Base-by-base conservation (phyloP, 2,113 vertebrate genomes). In the Hypocryptadius cinnamomeus region DNA sequence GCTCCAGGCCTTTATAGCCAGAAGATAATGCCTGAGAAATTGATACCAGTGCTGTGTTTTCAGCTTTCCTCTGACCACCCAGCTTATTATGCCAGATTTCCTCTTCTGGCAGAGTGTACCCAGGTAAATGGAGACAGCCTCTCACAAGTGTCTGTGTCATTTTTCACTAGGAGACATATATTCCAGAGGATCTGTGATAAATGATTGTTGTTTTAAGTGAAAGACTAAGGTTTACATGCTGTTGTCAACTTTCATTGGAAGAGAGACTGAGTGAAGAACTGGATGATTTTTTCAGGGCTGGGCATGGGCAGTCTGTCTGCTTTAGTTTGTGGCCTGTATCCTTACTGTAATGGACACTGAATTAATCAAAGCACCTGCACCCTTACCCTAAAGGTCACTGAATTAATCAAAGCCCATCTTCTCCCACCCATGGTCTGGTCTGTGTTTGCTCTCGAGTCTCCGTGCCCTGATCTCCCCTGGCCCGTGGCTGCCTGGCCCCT, bases 201-300 rank as follows among this genome's bases (percentile, higher is more conserved):
- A 81, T 71, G 23, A 19, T n/a, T 73, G 39, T 91, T 90, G 35
- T 57, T 95, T 78, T 71, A 80, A 95, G 72, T 63, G 64, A 54
- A 78, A 86, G 51, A 66, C 76, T 37, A 33, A 50, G 31, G 74
- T 89, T 79, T 80, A 44, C 61, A 6, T 22, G 30, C 51, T 68
- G n/a, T 71, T 93, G 60, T 91, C 85, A 79, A 5, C 33, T 90
- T 91, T 8, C 57, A 18, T 85, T 87, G 82, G 44, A 91, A 80
- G 45, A 79, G 15, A 89, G 37, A 87, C 6, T 44, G 66, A 87
- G 31, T 66, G 30, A 73, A 69, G 70, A 85, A 79, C 2, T 86
- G 37, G 60, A 28, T 5, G 1, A 11, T 70, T 70, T 48, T 85
- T 82, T 54, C 37, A 50, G 60, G 45, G 28, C 56, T 57, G 50